A percentile compares a stretch with the other conserved stretches of the same genome.
These are phyloP conservation scores for Apodemia zela DNA, from an alignment of 2,888 invertebrate genomes.

Conservation along the genomic window DNA sequence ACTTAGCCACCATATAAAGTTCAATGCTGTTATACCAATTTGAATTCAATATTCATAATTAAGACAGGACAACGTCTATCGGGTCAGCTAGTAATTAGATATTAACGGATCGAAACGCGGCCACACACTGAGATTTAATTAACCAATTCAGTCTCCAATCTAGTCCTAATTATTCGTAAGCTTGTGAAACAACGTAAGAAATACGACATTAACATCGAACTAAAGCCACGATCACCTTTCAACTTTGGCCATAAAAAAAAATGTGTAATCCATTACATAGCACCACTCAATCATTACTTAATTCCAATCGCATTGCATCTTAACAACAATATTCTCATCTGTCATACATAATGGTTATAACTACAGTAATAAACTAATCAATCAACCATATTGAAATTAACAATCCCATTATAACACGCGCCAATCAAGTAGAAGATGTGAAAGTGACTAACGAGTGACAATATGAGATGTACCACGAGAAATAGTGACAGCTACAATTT, in stretches of 20 bases:
- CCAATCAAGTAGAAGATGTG: conserved; percentile 20
- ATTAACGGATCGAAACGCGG: too few relatives aligned
- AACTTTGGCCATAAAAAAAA: not conserved
- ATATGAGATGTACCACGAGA: conserved; percentile 26
- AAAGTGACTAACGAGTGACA: conserved; percentile 28
- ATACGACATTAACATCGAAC: not conserved
- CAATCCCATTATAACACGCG: conserved; percentile 12
- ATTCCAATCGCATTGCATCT: not conserved
- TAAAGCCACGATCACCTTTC: not conserved
- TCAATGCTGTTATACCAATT: too few relatives aligned
- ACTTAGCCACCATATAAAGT: too few relatives aligned
- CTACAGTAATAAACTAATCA: conserved; percentile 16
- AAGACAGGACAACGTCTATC: too few relatives aligned
- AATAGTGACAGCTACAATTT: conserved; percentile 40
- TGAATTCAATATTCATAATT: too few relatives aligned
- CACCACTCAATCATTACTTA: conserved; percentile 7
- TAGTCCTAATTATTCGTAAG: not conserved
- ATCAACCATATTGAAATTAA: conserved; percentile 13
- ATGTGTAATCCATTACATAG: not conserved
- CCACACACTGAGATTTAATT: too few relatives aligned
- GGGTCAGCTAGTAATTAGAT: too few relatives aligned
- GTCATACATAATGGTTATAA: conserved; percentile 8
- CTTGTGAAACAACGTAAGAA: not conserved
- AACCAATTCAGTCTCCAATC: too few relatives aligned
- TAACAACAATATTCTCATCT: conserved; percentile 6